phyloP scores from a whole-genome alignment of 2,888 invertebrate genomes.

The Bedellia somnulentella region DNA sequence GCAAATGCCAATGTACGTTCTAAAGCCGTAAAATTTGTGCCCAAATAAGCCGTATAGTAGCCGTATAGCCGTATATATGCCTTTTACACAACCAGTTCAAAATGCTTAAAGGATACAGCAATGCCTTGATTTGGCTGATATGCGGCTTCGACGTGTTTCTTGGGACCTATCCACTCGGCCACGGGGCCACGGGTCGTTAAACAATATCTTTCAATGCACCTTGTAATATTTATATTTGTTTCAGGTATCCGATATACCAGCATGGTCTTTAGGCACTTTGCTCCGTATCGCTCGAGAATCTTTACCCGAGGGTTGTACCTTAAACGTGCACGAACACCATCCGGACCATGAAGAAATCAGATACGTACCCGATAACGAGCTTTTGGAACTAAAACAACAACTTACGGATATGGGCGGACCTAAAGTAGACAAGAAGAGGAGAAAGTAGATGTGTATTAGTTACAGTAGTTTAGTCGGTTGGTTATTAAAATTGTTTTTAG shows the following conservation, averaged over 20 bases:
- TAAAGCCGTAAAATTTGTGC: no score
- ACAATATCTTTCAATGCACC: no score
- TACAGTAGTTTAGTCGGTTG: neutral
- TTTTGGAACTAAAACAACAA: constrained; percentile 73
- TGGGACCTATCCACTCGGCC: no score
- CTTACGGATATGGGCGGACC: constrained; percentile 68
- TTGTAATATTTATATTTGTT: neutral
- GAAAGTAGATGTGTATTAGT: constrained; percentile 14
- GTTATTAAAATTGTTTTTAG: neutral
- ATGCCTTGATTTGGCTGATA: no score
- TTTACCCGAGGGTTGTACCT: constrained; percentile 76
- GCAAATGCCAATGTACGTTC: no score
- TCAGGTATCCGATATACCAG: constrained; percentile 63
- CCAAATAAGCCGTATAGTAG: no score
- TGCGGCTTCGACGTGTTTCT: no score
- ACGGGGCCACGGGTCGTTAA: no score
- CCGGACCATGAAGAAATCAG: constrained; percentile 67
- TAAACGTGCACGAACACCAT: constrained; percentile 69
- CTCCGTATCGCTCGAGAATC: constrained; percentile 73
- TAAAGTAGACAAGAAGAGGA: constrained; percentile 39
- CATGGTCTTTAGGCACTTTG: constrained; percentile 68
- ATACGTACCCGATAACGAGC: constrained; percentile 84
- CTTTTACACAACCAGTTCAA: no score
- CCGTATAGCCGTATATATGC: no score
- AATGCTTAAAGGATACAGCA: no score